These are phyloP conservation scores for Hyposoter didymator DNA, from an alignment of 2,888 invertebrate species.

Conservation along the genomic window DNA sequence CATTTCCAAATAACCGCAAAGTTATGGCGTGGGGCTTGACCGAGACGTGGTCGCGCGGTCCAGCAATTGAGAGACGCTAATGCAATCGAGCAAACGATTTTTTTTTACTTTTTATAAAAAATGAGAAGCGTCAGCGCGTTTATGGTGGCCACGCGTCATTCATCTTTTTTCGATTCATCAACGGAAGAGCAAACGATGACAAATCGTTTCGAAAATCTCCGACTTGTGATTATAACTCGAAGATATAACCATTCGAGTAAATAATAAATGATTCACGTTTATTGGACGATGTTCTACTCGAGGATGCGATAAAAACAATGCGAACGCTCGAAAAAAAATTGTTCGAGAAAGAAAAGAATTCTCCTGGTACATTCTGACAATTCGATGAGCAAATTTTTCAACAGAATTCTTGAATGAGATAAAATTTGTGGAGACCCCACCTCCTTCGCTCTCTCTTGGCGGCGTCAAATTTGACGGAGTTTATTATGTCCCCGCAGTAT, in stretches of 20 bases:
- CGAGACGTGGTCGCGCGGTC: no score
- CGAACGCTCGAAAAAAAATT: neutral
- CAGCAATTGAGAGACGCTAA: no score
- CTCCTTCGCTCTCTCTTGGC: neutral
- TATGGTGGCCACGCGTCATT: neutral
- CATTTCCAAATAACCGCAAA: neutral
- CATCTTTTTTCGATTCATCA: neutral
- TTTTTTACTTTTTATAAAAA: neutral
- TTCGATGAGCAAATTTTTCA: neutral
- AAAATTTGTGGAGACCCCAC: neutral
- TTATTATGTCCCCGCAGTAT: neutral
- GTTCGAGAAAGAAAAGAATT: neutral
- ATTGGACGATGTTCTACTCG: neutral
- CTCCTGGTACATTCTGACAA: neutral
- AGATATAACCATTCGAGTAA: neutral
- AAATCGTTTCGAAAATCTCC: neutral
- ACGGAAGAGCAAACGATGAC: neutral
- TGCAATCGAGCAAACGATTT: neutral
- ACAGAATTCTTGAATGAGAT: neutral
- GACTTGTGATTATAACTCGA: neutral
- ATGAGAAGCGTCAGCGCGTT: neutral
- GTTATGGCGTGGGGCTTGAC: neutral
- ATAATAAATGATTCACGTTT: constrained; percentile 6
- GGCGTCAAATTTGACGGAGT: no score
- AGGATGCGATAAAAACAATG: neutral